Percentiles rank a stretch among this genome's conserved stretches.
Conservation (phyloP, 1,140 invertebrate species). For the Piezodorus guildinii region DNA sequence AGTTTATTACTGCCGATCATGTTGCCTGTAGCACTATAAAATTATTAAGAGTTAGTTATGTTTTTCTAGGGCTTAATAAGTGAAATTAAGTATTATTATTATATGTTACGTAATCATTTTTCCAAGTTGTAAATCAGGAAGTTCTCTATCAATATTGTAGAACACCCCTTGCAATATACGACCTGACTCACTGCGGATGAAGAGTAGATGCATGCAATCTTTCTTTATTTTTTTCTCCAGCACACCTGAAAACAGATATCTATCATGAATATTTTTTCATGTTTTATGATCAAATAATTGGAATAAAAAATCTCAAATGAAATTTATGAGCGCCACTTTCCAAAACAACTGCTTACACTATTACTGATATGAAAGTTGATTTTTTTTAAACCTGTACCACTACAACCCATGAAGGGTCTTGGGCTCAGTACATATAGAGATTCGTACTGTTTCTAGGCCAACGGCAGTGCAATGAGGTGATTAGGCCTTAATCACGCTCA, state of each 20-base stretch:
- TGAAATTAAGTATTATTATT: neutral
- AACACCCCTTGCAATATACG: slow-evolving; percentile 20
- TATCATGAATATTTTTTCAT: too few relatives aligned
- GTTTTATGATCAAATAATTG: too few relatives aligned
- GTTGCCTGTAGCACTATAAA: slow-evolving; percentile 16
- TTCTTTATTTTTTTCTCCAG: slow-evolving; percentile 20
- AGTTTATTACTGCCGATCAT: slow-evolving; percentile 23
- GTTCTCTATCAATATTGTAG: slow-evolving; percentile 20
- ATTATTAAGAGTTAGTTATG: neutral
- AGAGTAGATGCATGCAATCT: slow-evolving; percentile 15
- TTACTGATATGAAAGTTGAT: too few relatives aligned
- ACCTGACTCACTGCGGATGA: slow-evolving; percentile 3
- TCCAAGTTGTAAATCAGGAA: slow-evolving; percentile 15
- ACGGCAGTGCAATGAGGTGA: too few relatives aligned
- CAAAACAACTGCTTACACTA: too few relatives aligned
- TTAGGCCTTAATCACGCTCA: too few relatives aligned
- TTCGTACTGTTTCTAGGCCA: too few relatives aligned
- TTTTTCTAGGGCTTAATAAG: neutral
- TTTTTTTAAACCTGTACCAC: too few relatives aligned
- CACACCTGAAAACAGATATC: slow-evolving; percentile 8
- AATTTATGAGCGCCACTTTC: too few relatives aligned
- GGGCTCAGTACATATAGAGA: too few relatives aligned
- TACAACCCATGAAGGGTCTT: too few relatives aligned
- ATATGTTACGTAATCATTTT: slow-evolving; percentile 16
- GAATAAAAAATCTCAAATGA: too few relatives aligned